phyloP scores from a whole-genome alignment of 2,797 vertebrate species.

The Octomys mimax region DNA sequence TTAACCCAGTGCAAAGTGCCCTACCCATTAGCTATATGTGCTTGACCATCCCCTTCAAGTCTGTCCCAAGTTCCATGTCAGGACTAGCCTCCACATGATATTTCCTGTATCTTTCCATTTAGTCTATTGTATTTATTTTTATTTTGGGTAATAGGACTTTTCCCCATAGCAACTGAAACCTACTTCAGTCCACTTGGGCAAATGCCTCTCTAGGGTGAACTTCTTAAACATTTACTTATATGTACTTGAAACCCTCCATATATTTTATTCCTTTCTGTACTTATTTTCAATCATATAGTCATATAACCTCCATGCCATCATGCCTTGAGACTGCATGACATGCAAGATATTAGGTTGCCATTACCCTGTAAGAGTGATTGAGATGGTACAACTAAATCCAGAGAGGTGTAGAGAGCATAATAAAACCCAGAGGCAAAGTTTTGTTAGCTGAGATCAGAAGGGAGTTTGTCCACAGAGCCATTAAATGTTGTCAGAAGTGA shows the following conservation, averaged over 20 bases:
- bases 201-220: neutral
- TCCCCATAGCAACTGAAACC: neutral
- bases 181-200: neutral
- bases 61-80: neutral
- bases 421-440: conserved; percentile 12
- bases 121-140: conserved; percentile 15
- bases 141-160: conserved; percentile 27
- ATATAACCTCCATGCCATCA: neutral
- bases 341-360: neutral
- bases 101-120: neutral
- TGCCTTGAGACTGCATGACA: neutral
- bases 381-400: neutral
- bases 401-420: neutral
- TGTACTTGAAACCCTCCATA: neutral
- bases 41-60: neutral
- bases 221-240: neutral
- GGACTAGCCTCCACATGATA: neutral
- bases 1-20: neutral
- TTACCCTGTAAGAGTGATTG: neutral
- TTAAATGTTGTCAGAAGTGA: neutral
- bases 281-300: neutral
- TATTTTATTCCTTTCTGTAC: neutral
- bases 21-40: neutral
- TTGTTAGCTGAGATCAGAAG: neutral
- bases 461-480: neutral